Base-by-base conservation (phyloP, 64 coral and sea anemone genomes). In the Acropora tenuis region DNA sequence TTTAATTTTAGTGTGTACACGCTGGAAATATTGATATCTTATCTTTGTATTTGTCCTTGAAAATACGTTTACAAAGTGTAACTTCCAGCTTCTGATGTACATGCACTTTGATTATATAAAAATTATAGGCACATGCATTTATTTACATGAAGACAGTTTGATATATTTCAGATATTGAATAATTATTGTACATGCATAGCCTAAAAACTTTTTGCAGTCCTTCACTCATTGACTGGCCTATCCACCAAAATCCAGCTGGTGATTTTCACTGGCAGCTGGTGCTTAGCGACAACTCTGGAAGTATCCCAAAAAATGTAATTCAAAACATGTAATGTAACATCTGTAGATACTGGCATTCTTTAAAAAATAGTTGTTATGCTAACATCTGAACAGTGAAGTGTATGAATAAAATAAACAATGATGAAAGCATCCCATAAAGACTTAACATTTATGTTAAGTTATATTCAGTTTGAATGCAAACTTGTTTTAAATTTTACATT, bases 81-180 rank as follows among this genome's bases (percentile, higher is more conserved):
- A 71, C 19, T n/a, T 71, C 68, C 68, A 71, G 68, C 68, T 71
- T 71, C 17, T 71, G 68, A 71, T 71, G 68, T 71, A 71, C 68
- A 71, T 71, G 17, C 40, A 40, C 68, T 71, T 76, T 76, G 86
- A 55, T 3, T 55, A 55, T 71, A 30, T 17, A 71, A 71, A 20
- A 71, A 20, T 20, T 71, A 71, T 20, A 71, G 19, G 68, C 40
- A 71, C 68, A 71, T 71, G 68, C 68, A 71, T 71, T 71, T 30
- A 30, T 71, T 71, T 61, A 61, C 58, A 61, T 61, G 58, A 6
- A 61, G 58, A 61, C 58, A 61, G 58, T 12, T 63, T 63, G 60
- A 63, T 63, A 63, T 63, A 13, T 8, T 63, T 63, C 60, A 63
- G 7, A 63, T 63, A 8, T 63, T 63, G 60, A 63, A 63, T 63